Percentiles rank a stretch among this genome's conserved stretches.
Evolutionary conservation across 64 coral and sea anemone genomes (phyloP).

Genomic region (Pachyseris speciosa): DNA sequence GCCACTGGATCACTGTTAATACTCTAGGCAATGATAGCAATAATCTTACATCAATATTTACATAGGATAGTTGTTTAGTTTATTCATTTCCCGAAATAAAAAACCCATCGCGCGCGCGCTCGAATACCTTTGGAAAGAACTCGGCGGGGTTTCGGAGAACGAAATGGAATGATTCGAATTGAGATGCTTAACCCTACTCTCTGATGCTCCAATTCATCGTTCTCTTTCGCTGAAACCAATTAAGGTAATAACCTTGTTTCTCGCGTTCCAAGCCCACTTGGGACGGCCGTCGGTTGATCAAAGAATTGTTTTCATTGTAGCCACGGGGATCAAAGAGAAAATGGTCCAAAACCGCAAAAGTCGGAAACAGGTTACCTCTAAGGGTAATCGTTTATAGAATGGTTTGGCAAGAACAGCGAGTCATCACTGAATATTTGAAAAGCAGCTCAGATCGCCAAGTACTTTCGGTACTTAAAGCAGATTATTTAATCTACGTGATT

Average conservation of each 20-base stretch:
- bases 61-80: background rate
- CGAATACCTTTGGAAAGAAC: background rate
- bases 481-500: background rate
- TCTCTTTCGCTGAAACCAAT: background rate
- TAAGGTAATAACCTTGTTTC: background rate
- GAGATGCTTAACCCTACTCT: background rate
- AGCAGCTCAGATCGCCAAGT: background rate
- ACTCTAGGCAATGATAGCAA: slow-evolving; percentile 14
- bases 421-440: background rate
- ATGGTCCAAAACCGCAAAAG: background rate
- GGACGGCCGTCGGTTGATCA: slow-evolving; percentile 21
- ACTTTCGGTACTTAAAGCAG: background rate
- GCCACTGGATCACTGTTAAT: slow-evolving; percentile 32
- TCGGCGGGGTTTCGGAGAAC: too few species aligned
- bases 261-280: slow-evolving; percentile 18
- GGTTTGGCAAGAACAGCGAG: background rate
- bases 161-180: background rate
- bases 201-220: too few species aligned
- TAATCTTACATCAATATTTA: slow-evolving; percentile 49
- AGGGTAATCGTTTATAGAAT: background rate
- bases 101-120: background rate
- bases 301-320: slow-evolving; percentile 28
- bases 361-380: background rate
- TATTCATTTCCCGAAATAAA: background rate
- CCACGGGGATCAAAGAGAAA: slow-evolving; percentile 27